phyloP scores from a whole-genome alignment of 2,888 invertebrate species.

The Amblyjoppa proteus region DNA sequence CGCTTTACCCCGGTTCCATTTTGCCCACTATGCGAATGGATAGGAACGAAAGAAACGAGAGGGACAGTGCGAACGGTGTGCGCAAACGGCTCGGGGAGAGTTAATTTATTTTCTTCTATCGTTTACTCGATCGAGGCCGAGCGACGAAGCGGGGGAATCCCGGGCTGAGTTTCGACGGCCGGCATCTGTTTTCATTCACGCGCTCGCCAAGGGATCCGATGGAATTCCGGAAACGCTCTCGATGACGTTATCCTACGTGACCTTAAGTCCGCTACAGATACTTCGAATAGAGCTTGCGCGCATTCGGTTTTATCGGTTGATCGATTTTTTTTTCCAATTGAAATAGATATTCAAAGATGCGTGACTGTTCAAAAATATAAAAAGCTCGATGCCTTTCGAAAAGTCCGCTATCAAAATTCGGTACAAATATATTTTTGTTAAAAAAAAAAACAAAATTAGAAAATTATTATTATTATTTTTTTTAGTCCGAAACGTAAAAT shows the following conservation, averaged over 20 bases:
- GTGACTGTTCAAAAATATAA: too few species aligned
- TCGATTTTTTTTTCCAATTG: neutral
- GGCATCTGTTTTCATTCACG: slow-evolving; percentile 59
- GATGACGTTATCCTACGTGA: slow-evolving; percentile 50
- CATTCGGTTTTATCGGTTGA: neutral
- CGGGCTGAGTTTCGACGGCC: slow-evolving; percentile 12
- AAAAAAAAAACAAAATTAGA: too few species aligned
- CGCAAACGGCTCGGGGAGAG: slow-evolving; percentile 17
- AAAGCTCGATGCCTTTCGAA: too few species aligned
- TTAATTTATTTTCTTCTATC: slow-evolving; percentile 40
- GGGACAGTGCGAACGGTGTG: slow-evolving; percentile 28
- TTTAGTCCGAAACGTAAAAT: neutral
- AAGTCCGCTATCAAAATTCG: too few species aligned
- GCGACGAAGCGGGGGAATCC: slow-evolving; percentile 44
- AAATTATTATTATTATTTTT: too few species aligned
- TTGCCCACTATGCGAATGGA: neutral
- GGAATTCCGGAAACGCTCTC: slow-evolving; percentile 32
- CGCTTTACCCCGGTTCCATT: neutral
- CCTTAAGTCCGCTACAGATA: neutral
- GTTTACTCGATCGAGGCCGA: slow-evolving; percentile 39
- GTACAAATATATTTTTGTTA: too few species aligned
- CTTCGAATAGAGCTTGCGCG: neutral
- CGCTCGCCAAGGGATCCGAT: slow-evolving; percentile 20
- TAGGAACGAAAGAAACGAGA: neutral
- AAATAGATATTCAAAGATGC: too few species aligned